Evolutionary conservation across 2,113 vertebrate species (phyloP), one percentile per base, ranked within the genome.

Genomic region (Syngnathus typhle): DNA sequence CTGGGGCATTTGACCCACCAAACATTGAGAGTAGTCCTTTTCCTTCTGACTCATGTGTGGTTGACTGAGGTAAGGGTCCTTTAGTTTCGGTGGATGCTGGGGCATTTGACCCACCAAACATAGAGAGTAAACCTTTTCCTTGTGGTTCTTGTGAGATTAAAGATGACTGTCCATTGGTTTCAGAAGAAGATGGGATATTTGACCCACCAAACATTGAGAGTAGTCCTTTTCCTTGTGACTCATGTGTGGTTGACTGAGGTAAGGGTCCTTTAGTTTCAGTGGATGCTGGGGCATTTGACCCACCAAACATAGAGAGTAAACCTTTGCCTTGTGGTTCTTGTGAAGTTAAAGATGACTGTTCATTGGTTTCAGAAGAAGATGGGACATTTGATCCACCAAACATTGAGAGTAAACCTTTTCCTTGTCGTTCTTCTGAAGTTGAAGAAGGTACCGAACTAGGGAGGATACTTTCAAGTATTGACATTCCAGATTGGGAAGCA

Each of bases 341-440:
- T 32, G 27, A 32, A 3, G 27, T 32, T 32, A 32, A 32, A 32
- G 27, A 32, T 3, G 27, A 32, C 27, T 32, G 27, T 32, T 32
- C 27, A 32, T 32, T 65, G 46, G 5, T 51, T 47, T 32, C 47
- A 16, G 43, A 15, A 36, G 47, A 18, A 38, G 64, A 37, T 13
- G 16, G 73, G 37, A 75, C 12, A 27, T 51, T 82, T 73, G 80
- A 78, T 18, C 83, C 83, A 68, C 89, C 82, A 86, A 91, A 90
- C 73, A 90, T 77, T 36, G 90, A 90, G 55, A 91, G 87, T 41
- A 92, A n/a, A n/a, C n/a, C n/a, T n/a, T n/a, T n/a, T n/a, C n/a
- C n/a, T n/a, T n/a, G n/a, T n/a, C n/a, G n/a, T n/a, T n/a, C n/a
- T n/a, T n/a, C n/a, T n/a, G n/a, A n/a, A n/a, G n/a, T n/a, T n/a